These are phyloP conservation scores for Semicossyphus pulcher DNA, from an alignment of 2,113 vertebrate species.

Conservation along the genomic window DNA sequence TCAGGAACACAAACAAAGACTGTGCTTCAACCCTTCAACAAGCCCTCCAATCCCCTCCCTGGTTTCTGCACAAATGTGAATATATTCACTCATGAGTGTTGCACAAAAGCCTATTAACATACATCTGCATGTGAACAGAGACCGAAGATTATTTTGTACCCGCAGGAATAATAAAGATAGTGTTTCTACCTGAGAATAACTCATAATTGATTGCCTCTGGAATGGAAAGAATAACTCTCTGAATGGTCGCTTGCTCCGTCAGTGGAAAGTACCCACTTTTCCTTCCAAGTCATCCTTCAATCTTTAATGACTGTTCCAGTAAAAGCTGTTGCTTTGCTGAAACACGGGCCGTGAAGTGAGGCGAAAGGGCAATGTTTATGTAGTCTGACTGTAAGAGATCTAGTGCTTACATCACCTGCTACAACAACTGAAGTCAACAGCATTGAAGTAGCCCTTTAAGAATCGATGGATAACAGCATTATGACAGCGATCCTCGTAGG, in stretches of 20 bases:
- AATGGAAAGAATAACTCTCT: slow-evolving; percentile 64
- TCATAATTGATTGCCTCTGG: slow-evolving; percentile 43
- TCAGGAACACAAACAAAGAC: slow-evolving; percentile 38
- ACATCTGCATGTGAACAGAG: slow-evolving; percentile 21
- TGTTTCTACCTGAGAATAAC: slow-evolving; percentile 52
- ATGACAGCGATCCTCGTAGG: too few species aligned
- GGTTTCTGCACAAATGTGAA: slow-evolving; percentile 4
- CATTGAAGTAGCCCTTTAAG: background rate
- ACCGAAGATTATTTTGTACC: background rate
- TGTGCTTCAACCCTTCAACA: slow-evolving; percentile 24
- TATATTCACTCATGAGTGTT: background rate
- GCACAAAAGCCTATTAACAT: background rate
- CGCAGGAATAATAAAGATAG: background rate
- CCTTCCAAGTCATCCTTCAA: slow-evolving; percentile 67
- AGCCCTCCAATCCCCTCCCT: slow-evolving; percentile 15
- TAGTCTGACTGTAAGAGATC: slow-evolving; percentile 52
- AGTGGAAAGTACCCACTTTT: slow-evolving; percentile 66
- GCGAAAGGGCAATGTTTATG: slow-evolving; percentile 64
- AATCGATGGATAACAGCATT: background rate
- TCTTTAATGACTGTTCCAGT: slow-evolving; percentile 71
- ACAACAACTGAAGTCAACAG: slow-evolving; percentile 41
- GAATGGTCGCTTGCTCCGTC: slow-evolving; percentile 60
- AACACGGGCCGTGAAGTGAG: slow-evolving; percentile 62
- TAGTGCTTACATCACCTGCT: slow-evolving; percentile 64
- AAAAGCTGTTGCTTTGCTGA: slow-evolving; percentile 64